These are phyloP conservation scores for Apostichopus parvimensis DNA, from an alignment of 35 echinoderm and acorn worm species.

Conservation along the genomic window DNA sequence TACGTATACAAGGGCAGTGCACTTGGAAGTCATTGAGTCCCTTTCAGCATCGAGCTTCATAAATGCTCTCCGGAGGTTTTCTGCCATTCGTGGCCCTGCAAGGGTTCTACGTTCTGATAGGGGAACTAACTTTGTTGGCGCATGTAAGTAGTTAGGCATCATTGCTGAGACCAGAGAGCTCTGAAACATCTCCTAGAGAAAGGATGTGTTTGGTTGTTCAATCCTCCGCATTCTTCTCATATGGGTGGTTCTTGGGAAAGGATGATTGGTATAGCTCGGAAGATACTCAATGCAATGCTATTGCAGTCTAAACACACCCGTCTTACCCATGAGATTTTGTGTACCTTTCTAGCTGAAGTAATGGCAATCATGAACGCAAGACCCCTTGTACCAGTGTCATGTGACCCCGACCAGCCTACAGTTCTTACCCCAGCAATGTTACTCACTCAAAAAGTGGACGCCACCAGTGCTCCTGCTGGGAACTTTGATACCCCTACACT, in stretches of 20 bases:
- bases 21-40: conserved; percentile 51
- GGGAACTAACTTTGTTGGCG: conserved; percentile 61
- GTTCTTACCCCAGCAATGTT: conserved; percentile 59
- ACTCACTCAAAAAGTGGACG: conserved; percentile 48
- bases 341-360: conserved; percentile 54
- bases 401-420: conserved; percentile 35
- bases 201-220: conserved; percentile 42
- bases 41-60: conserved; percentile 43
- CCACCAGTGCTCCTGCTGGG: conserved; percentile 19
- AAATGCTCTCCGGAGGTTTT: conserved; percentile 28
- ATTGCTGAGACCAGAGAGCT: neutral
- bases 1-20: conserved; percentile 43
- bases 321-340: conserved; percentile 35
- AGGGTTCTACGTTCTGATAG: conserved; percentile 60
- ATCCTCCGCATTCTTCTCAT: conserved; percentile 54
- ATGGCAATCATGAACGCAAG: conserved; percentile 51
- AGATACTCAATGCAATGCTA: conserved; percentile 32
- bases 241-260: conserved; percentile 57
- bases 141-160: conserved; percentile 21
- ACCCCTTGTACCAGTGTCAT: conserved; percentile 49
- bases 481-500: conserved; percentile 10
- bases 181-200: neutral
- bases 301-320: neutral
- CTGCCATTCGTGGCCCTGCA: conserved; percentile 58
- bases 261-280: conserved; percentile 42